These are phyloP conservation scores for Melieria picta DNA, from an alignment of 2,888 invertebrate genomes.

Conservation along the genomic window DNA sequence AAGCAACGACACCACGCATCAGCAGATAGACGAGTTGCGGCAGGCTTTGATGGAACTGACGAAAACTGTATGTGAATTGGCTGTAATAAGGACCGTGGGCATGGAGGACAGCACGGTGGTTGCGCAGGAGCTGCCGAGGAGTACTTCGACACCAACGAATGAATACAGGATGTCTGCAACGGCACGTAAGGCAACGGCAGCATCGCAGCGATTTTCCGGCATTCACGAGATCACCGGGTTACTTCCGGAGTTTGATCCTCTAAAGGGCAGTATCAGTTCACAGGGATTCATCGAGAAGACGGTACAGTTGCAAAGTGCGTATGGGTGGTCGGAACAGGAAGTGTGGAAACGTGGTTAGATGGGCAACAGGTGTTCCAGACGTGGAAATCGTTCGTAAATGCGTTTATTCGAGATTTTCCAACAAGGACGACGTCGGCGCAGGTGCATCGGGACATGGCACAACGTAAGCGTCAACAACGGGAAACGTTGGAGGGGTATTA, in stretches of 20 bases:
- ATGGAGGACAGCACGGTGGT: accelerated
- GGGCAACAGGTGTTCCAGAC: conserved; percentile 1
- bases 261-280: not conserved
- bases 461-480: conserved; percentile 23
- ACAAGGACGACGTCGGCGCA: not conserved
- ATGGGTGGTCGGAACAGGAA: conserved; percentile 4
- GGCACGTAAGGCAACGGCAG: not conserved
- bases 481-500: conserved; percentile 39
- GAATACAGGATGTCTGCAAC: not conserved
- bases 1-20: too few species aligned
- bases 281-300: not conserved
- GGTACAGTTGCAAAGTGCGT: not conserved
- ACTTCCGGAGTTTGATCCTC: conserved; percentile 1
- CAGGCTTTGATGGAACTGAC: too few species aligned
- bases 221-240: too few species aligned
- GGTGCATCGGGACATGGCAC: conserved; percentile 32
- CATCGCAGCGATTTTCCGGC: too few species aligned
- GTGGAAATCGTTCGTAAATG: not conserved
- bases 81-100: too few species aligned
- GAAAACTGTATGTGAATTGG: accelerated
- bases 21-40: too few species aligned
- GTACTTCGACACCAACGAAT: not conserved
- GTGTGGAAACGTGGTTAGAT: not conserved
- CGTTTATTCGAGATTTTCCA: not conserved
- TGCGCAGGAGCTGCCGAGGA: not conserved